Percentiles rank a stretch among this genome's conserved stretches.
These are phyloP conservation scores for Meiosimyza platycephala DNA, from an alignment of 2,888 invertebrate genomes.

Conservation along the genomic window DNA sequence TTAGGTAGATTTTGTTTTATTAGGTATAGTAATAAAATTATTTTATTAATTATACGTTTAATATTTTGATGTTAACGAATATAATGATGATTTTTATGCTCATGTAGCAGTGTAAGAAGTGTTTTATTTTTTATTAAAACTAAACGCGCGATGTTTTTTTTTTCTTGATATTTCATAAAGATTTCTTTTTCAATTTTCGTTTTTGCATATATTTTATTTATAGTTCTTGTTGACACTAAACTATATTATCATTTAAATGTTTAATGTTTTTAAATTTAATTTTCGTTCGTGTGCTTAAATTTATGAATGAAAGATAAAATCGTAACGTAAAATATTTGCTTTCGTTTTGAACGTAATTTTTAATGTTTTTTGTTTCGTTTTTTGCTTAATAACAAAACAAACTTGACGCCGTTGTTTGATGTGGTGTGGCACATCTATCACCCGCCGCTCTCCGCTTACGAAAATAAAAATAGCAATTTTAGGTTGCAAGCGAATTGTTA, in stretches of 20 bases:
- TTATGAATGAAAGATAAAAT: slow-evolving; percentile 1
- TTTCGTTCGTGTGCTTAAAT: slow-evolving; percentile 20
- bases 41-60: slow-evolving; percentile 26
- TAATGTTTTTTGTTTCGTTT: too few species aligned
- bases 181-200: slow-evolving; percentile 12
- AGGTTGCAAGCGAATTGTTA: too few species aligned
- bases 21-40: slow-evolving; percentile 23
- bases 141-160: slow-evolving; percentile 41
- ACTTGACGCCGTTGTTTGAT: not conserved
- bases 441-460: not conserved
- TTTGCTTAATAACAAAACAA: not conserved
- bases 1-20: slow-evolving; percentile 40
- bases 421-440: not conserved
- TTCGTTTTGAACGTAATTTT: slow-evolving; percentile 9
- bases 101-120: slow-evolving; percentile 42
- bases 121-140: slow-evolving; percentile 41
- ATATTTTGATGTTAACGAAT: slow-evolving; percentile 35
- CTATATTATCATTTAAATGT: slow-evolving; percentile 29
- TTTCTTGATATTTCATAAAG: slow-evolving; percentile 36
- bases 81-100: slow-evolving; percentile 33
- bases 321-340: slow-evolving; percentile 10
- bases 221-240: slow-evolving; percentile 5
- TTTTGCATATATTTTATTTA: slow-evolving; percentile 5
- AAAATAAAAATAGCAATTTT: too few species aligned
- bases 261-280: slow-evolving; percentile 17